Base-by-base conservation (phyloP, 1,140 invertebrate genomes). In the Dreissena rostriformis region DNA sequence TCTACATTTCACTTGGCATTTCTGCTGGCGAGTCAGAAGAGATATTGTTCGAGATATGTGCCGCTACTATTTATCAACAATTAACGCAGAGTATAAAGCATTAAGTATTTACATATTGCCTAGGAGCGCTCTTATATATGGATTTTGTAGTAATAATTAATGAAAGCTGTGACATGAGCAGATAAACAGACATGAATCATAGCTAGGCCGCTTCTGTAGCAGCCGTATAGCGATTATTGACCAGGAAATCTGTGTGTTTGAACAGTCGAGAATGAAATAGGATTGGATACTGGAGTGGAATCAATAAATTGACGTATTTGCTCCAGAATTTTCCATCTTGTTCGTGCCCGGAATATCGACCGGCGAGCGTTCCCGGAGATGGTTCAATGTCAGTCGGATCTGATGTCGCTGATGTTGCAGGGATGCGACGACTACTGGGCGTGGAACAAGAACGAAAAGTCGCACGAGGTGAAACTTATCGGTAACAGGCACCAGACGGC, bases 361-460 rank as follows among this genome's bases (percentile, higher is more conserved):
- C 15, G 26, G 1, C 19, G 49, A 29, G 49, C 15, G 26, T 26
- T 63, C 29, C 22, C 68, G 11, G 72, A 66, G 66, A 84, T 84
- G 82, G 82, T 84, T 15, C 82, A 78, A 6, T 39, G 52, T 68
- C 77, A 79, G 11, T 53, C 77, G 22, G 80, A 82, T n/a, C 57
- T 74, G 63, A 75, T 68, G 72, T 63, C 80, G 8, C 68, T 87
- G 12, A 80, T 91, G 73, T 70, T 84, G 52, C 85, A 90, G 78
- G 95, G 94, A 67, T 95, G 95, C 87, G 94, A 95, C 24, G 96
- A 96, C 85, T 91, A 94, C 88, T 96, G 96, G 96, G 95, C 94
- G 1, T 96, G 96, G 96, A 95, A 95, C 86, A 92, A 94, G 74
- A 91, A 93, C 14, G 94, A 96, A 87, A 95, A 95, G 55, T 96